Percentiles rank a stretch among this genome's conserved stretches.
Conservation (phyloP, 2,113 vertebrate species). For the Plectropomus leopardus region DNA sequence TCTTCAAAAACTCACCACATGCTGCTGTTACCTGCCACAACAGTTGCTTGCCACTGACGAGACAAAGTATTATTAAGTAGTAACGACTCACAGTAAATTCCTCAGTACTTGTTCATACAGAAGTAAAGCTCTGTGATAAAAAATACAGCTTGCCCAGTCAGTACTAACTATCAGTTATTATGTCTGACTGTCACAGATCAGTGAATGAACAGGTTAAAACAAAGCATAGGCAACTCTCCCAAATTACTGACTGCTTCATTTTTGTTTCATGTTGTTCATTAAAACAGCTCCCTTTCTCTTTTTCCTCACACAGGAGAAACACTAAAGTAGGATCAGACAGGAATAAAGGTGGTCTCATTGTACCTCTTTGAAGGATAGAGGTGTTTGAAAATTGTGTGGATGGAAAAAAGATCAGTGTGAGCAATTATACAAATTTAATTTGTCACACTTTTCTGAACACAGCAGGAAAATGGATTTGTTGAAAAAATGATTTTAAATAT, state of each 20-base stretch:
- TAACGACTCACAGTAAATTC: neutral
- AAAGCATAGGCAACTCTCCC: neutral
- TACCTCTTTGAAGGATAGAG: slow-evolving; percentile 5
- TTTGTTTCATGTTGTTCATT: neutral
- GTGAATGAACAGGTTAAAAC: neutral
- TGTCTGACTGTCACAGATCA: neutral
- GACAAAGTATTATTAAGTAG: neutral
- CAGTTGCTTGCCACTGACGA: too few species aligned
- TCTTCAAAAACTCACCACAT: too few species aligned
- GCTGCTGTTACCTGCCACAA: too few species aligned
- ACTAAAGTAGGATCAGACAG: neutral
- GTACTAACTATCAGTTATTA: neutral
- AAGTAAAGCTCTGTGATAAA: neutral
- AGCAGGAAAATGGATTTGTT: slow-evolving; percentile 1
- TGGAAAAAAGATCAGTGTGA: neutral
- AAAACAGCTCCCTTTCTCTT: neutral
- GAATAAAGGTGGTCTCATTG: neutral
- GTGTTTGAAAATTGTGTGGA: slow-evolving; percentile 1
- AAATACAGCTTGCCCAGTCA: neutral
- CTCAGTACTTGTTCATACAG: neutral
- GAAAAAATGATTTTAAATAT: slow-evolving; percentile 3
- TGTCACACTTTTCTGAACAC: neutral
- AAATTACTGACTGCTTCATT: slow-evolving; percentile 1
- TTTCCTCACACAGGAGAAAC: neutral
- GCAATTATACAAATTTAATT: slow-evolving; percentile 11